Evolutionary conservation across 2,113 vertebrate genomes (phyloP).

Genomic region (Oreamnos americanus): DNA sequence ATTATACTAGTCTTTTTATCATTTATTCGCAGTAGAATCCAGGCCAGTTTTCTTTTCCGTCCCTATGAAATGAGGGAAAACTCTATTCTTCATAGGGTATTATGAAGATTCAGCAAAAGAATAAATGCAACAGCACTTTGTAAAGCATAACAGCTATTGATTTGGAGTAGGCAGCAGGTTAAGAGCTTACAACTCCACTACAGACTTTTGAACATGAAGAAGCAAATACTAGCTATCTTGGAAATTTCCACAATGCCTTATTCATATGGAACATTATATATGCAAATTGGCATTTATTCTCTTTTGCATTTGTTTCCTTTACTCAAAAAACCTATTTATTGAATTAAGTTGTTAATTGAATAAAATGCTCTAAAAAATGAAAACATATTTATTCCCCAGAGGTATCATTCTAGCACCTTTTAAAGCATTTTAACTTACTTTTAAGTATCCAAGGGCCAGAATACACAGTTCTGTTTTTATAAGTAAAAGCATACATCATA

Average conservation of each 20-base stretch:
- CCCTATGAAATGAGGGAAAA: neutral
- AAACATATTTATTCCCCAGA: neutral
- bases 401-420: neutral
- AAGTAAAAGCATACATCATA: neutral
- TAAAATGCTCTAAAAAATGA: neutral
- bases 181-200: neutral
- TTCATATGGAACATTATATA: neutral
- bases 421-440: neutral
- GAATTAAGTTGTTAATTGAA: neutral
- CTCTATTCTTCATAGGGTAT: neutral
- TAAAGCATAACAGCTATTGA: neutral
- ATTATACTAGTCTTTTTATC: neutral
- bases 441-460: neutral
- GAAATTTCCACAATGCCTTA: neutral
- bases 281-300: neutral
- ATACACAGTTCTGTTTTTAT: neutral
- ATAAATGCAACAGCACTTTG: neutral
- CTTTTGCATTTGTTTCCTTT: neutral
- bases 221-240: neutral
- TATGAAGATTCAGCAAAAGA: neutral
- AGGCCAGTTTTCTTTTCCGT: neutral
- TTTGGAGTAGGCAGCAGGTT: neutral
- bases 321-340: neutral
- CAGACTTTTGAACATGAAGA: neutral
- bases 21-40: neutral